These are phyloP conservation scores for Trileptium ribeirensis DNA, from an alignment of 2,888 invertebrate species.

Conservation along the genomic window DNA sequence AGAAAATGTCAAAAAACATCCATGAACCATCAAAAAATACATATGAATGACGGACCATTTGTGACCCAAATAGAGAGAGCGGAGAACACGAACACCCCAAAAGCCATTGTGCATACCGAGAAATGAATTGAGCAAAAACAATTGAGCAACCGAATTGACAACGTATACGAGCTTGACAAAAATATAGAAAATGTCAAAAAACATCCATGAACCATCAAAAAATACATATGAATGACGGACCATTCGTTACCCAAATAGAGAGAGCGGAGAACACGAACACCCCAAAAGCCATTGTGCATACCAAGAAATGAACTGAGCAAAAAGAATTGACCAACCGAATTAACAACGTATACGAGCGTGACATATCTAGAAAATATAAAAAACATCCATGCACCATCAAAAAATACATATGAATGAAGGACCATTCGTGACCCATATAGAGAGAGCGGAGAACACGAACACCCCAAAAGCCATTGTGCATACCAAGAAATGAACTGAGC, in stretches of 20 bases:
- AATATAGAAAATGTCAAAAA: too few species aligned
- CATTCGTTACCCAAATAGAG: slow-evolving; percentile 42
- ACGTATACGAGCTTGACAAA: slow-evolving; percentile 52
- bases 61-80: slow-evolving; percentile 35
- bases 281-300: not conserved
- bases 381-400: too few species aligned
- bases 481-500: not conserved
- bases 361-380: too few species aligned
- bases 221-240: too few species aligned
- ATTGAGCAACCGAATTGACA: slow-evolving; percentile 51
- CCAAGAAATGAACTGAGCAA: slow-evolving; percentile 1
- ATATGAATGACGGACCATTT: too few species aligned
- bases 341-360: slow-evolving; percentile 53
- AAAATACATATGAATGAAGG: too few species aligned
- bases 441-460: slow-evolving; percentile 28
- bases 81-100: not conserved
- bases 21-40: too few species aligned
- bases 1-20: too few species aligned
- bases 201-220: too few species aligned
- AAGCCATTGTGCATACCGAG: not conserved
- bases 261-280: slow-evolving; percentile 23
- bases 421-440: slow-evolving; percentile 44
- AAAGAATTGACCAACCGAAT: slow-evolving; percentile 52
- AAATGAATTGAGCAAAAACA: slow-evolving; percentile 38
- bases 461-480: slow-evolving; percentile 1